Evolutionary conservation across 1,140 invertebrate genomes (phyloP).

Genomic region (Drosophila insularis): DNA sequence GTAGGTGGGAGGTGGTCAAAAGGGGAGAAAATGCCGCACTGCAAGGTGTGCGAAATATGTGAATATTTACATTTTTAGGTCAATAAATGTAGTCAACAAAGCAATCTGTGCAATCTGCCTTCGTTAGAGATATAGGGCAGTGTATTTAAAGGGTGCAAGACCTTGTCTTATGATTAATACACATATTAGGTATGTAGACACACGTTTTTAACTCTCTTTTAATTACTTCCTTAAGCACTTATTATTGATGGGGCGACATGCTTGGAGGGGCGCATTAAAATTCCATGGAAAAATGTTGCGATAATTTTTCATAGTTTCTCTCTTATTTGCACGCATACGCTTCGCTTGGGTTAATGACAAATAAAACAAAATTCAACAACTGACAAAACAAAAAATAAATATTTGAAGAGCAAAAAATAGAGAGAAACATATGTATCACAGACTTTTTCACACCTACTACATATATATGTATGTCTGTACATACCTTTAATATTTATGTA

Average conservation of each 20-base stretch:
- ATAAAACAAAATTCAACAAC: constrained; percentile 57
- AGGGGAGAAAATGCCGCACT: neutral
- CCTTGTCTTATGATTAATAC: neutral
- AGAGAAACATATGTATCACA: constrained; percentile 60
- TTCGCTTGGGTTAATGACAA: constrained; percentile 36
- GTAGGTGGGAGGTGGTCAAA: neutral
- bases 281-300: neutral
- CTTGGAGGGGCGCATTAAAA: neutral
- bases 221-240: constrained; percentile 8
- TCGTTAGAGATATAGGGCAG: too few relatives aligned
- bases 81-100: too few relatives aligned
- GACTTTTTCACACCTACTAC: constrained; percentile 62
- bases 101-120: neutral
- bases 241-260: constrained; percentile 14
- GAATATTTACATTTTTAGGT: neutral
- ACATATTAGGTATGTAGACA: neutral
- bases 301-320: constrained; percentile 18
- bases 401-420: constrained; percentile 27
- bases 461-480: neutral
- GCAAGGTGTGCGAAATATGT: constrained; percentile 72
- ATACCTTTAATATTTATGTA: neutral
- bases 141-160: too few relatives aligned
- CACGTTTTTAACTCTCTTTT: neutral
- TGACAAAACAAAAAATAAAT: constrained; percentile 55
- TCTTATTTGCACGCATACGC: constrained; percentile 49